phyloP scores from a whole-genome alignment of 2,113 vertebrate species.

The Aegithalos caudatus region DNA sequence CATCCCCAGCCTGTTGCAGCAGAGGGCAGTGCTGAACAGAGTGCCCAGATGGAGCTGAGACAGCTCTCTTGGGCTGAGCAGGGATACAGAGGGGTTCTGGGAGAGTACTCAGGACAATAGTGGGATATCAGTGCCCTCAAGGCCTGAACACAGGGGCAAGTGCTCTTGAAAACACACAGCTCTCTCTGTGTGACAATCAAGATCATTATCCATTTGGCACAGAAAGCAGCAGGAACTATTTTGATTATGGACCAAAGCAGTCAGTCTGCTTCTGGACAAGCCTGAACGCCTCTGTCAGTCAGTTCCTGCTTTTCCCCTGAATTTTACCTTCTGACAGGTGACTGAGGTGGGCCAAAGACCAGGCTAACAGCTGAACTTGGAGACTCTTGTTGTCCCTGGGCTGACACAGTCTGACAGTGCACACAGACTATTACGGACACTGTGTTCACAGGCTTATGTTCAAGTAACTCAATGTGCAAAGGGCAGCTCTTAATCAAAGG shows the following conservation, averaged over 20 bases:
- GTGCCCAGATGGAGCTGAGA: accelerated
- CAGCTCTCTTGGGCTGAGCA: not conserved
- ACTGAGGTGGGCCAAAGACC: not conserved
- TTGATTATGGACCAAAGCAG: accelerated
- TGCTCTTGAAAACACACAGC: not conserved
- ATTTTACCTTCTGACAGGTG: not conserved
- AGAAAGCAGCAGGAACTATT: not conserved
- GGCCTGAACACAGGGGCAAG: not conserved
- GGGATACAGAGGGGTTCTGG: not conserved
- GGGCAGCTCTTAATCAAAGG: not conserved
- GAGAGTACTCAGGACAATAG: not conserved
- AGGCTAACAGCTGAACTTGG: not conserved
- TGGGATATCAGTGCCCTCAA: not conserved
- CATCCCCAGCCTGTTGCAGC: not conserved
- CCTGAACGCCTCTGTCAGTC: accelerated
- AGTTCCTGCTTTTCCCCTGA: not conserved
- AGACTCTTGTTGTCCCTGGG: not conserved
- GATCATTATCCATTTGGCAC: not conserved
- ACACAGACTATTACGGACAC: accelerated
- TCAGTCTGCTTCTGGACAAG: not conserved
- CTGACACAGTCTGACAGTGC: not conserved
- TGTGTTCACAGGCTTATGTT: not conserved
- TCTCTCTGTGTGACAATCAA: not conserved
- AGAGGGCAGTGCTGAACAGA: accelerated
- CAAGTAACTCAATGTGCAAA: not conserved